Base-by-base conservation (phyloP, 2,888 invertebrate genomes). In the Cecidostiba fungosa region DNA sequence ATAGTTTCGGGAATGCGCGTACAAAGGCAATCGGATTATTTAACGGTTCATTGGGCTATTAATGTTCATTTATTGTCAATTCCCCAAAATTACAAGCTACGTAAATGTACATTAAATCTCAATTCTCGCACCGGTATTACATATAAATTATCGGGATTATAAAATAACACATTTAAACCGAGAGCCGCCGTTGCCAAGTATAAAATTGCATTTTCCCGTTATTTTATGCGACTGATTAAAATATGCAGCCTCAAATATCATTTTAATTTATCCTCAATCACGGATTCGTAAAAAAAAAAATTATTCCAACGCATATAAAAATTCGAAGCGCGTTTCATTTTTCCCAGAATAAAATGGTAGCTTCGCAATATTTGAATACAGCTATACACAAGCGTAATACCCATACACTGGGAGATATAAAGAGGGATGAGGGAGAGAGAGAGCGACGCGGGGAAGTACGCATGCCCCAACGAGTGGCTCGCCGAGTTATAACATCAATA, bases 401-500 rank as follows among this genome's bases (percentile, higher is more conserved):
- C 23, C 29, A 14, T 66, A 26, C 26, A 29, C 66, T 12, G n/a
- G 23, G n/a, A 59, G 54, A 59, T 59, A 59, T n/a, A 59, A 59
- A 59, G 54, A 59, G 54, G 54, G 54, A 6, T 23, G 54, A n/a
- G 54, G 6, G 54, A 59, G 54, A n/a, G 54, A 59, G 54, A n/a
- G n/a, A 50, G 23, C 6, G 54, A 29, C 54, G 54, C 3, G 54
- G 54, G 23, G 29, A 66, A 66, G 66, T 66, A 66, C 66, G 29
- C 66, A 66, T 66, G 66, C 66, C 66, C 29, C 66, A 14, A 66
- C 66, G 66, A 29, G 66, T 16, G 14, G 26, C 66, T 14, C 66
- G 66, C 1, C 43, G 74, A 74, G 74, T 74, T 74, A 74, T 74
- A 74, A 74, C 74, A 47, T 79, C 70, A 47, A 47, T 70, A 70